These are phyloP conservation scores for Gnathonemus echidnorhynchus DNA, from an alignment of 2,113 vertebrate genomes.

Conservation along the genomic window DNA sequence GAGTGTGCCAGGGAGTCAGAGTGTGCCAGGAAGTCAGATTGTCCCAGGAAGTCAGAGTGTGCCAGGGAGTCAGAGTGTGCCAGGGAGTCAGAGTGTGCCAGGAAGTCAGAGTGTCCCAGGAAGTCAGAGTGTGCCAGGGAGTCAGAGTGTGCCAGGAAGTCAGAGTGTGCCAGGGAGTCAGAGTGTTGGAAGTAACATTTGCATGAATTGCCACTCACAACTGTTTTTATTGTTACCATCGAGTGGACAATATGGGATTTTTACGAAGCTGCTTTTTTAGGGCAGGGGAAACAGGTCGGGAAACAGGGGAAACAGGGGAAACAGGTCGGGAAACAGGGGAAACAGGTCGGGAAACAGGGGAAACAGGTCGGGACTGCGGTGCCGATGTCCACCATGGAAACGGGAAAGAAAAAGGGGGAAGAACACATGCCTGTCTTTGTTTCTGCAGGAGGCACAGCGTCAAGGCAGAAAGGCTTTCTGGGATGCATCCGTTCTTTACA, in stretches of 20 bases:
- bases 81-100: too few species aligned
- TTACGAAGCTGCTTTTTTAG: constrained; percentile 20
- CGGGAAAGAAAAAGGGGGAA: neutral
- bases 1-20: neutral
- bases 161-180: too few species aligned
- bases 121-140: too few species aligned
- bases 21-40: too few species aligned
- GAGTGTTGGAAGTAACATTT: neutral
- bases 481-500: constrained; percentile 85
- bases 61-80: too few species aligned
- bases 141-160: too few species aligned
- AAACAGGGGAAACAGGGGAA: too few species aligned
- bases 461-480: constrained; percentile 85
- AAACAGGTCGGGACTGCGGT: neutral
- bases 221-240: constrained; percentile 24
- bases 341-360: neutral
- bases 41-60: too few species aligned
- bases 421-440: neutral
- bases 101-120: too few species aligned
- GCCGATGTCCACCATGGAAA: neutral
- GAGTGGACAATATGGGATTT: constrained; percentile 18
- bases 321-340: too few species aligned
- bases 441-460: constrained; percentile 81
- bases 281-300: neutral
- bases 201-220: neutral